Conservation (phyloP, 2,888 invertebrate genomes). For the Oscheius sp. region DNA sequence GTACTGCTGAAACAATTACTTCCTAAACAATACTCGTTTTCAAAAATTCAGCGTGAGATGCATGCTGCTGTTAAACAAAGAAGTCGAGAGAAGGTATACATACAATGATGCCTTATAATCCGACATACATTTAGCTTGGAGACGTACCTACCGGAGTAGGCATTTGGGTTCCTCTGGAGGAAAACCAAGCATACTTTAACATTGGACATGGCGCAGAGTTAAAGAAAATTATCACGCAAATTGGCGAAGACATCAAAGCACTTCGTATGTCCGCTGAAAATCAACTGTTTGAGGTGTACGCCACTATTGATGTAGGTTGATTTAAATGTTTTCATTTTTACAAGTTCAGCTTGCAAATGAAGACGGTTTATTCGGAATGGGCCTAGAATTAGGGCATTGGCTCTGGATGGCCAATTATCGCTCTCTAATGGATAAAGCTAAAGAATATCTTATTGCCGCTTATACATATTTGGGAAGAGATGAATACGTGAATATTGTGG, state of each 20-base stretch:
- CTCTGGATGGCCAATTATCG: conserved; percentile 78
- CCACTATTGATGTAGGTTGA: conserved; percentile 46
- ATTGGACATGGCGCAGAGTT: conserved; percentile 7
- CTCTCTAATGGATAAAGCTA: conserved; percentile 41
- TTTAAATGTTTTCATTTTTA: not conserved
- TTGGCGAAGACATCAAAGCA: not conserved
- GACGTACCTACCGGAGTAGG: conserved; percentile 86
- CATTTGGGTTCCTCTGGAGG: conserved; percentile 82
- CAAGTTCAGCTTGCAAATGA: conserved; percentile 86
- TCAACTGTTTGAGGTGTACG: conserved; percentile 40
- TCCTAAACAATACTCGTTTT: not conserved
- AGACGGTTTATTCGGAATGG: conserved; percentile 91
- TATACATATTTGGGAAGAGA: conserved; percentile 43
- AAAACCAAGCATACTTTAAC: not conserved
- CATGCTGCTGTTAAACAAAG: not conserved
- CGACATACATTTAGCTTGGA: conserved; percentile 75
- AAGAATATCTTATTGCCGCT: conserved; percentile 36
- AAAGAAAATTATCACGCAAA: conserved; percentile 1
- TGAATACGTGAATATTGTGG: conserved; percentile 30
- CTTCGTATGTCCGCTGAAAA: conserved; percentile 73
- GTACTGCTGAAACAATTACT: conserved; percentile 26
- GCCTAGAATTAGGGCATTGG: conserved; percentile 88
- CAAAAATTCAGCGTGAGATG: not conserved
- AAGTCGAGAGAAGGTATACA: conserved; percentile 8
- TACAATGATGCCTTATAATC: not conserved